Base-by-base conservation (phyloP, 2,113 vertebrate species). In the Calypte anna region DNA sequence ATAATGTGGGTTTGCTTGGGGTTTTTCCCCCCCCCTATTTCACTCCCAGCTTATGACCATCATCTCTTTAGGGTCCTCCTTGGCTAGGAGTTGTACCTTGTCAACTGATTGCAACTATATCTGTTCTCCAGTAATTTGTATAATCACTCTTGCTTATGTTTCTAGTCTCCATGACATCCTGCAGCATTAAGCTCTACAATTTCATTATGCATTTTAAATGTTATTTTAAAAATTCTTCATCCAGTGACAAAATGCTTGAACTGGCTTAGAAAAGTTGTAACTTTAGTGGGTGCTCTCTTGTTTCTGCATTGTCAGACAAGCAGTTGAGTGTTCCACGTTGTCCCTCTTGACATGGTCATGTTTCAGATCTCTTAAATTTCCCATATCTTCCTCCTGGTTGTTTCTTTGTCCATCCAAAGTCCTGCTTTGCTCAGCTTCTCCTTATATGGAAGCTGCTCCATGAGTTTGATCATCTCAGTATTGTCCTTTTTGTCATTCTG, bases 111-210 rank as follows among this genome's bases (percentile, higher is more conserved):
- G 79, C 3, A 0, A 54, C 79, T 88, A 9, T 44, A 64, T 92
- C 84, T 91, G 31, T 68, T 91, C 66, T 82, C 66, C 30, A 36
- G 90, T 90, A 80, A 88, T 93, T 94, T 93, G 44, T 84, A 54
- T 90, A 57, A 86, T 59, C 57, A 16, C 9, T 91, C 54, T 83
- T 94, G 82, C 92, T 96, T 95, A 33, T 92, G 73, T 95, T 95
- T 88, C 68, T 83, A 18, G 68, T 92, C 83, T 95, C 92, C 73
- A 70, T 92, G 86, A 46, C 88, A 16, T 83, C 40, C 64, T 77
- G 38, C 80, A 90, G 76, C 86, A 57, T 21, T 57, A 57, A 90
- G 88, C 12, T 24, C 73, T 75, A 44, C 82, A 21, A 72, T 61
- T 88, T 86, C 78, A 88, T 91, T 86, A 55, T 64, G 80, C 33